These are phyloP conservation scores for Himalopsyche kuldschensis DNA, from an alignment of 2,888 invertebrate species.

Conservation along the genomic window DNA sequence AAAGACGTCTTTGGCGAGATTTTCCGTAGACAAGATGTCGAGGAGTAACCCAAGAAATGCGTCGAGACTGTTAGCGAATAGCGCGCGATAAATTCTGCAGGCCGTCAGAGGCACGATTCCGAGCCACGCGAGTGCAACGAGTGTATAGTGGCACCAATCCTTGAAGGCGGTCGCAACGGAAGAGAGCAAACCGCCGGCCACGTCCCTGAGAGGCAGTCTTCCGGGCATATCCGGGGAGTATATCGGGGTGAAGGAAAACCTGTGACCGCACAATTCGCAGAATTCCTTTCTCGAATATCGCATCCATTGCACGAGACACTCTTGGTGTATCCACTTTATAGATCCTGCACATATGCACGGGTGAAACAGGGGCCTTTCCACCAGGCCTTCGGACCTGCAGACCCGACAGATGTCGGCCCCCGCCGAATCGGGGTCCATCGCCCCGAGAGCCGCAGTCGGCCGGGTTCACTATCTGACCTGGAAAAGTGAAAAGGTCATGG, in stretches of 20 bases:
- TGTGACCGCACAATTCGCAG: conserved; percentile 96
- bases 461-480: conserved; percentile 18
- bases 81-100: conserved; percentile 90
- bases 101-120: conserved; percentile 95
- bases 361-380: conserved; percentile 93
- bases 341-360: conserved; percentile 99
- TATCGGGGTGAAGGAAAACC: conserved; percentile 97
- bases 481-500: conserved; percentile 13
- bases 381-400: conserved; percentile 90
- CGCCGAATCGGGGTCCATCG: conserved; percentile 41
- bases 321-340: conserved; percentile 99
- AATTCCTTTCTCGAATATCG: conserved; percentile 98
- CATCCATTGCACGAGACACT: conserved; percentile 98
- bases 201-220: conserved; percentile 88
- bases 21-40: conserved; percentile 91
- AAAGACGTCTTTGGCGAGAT: conserved; percentile 90
- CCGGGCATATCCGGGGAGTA: conserved; percentile 99
- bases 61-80: conserved; percentile 89
- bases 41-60: conserved; percentile 84
- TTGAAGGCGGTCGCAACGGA: conserved; percentile 91
- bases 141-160: conserved; percentile 96
- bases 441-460: background rate
- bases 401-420: conserved; percentile 95
- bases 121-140: conserved; percentile 97
- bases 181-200: conserved; percentile 84